These are phyloP conservation scores for Catharus fuscescens DNA, from an alignment of 2,113 vertebrate species.

Conservation along the genomic window DNA sequence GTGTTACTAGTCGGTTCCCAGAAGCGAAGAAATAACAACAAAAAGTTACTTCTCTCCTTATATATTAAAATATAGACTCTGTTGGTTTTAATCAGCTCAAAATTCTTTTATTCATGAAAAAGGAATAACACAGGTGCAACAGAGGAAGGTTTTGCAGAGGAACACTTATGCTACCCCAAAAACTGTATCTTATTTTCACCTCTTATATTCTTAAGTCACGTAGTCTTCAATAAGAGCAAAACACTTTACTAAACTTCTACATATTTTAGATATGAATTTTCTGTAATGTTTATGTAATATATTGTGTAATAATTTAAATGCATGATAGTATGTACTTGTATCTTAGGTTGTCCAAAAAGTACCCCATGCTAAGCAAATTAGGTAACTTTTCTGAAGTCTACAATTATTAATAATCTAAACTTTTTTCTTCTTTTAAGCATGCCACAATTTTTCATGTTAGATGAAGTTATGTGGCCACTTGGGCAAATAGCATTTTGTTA, in stretches of 20 bases:
- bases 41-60: not conserved
- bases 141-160: not conserved
- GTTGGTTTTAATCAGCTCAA: not conserved
- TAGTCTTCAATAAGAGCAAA: not conserved
- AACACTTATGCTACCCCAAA: not conserved
- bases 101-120: not conserved
- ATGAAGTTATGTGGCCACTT: not conserved
- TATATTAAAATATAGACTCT: not conserved
- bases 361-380: not conserved
- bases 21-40: not conserved
- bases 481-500: slow-evolving; percentile 3
- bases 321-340: not conserved
- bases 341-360: not conserved
- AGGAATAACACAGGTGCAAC: not conserved
- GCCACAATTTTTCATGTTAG: not conserved
- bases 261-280: not conserved
- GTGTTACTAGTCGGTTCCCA: not conserved
- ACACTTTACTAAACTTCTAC: not conserved
- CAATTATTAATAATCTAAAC: not conserved
- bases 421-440: not conserved
- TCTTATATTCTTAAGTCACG: not conserved
- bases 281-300: not conserved
- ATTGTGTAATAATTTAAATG: not conserved
- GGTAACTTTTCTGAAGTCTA: not conserved
- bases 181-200: not conserved